Base-by-base conservation (phyloP, 2,888 invertebrate species). In the Euproctis similis region DNA sequence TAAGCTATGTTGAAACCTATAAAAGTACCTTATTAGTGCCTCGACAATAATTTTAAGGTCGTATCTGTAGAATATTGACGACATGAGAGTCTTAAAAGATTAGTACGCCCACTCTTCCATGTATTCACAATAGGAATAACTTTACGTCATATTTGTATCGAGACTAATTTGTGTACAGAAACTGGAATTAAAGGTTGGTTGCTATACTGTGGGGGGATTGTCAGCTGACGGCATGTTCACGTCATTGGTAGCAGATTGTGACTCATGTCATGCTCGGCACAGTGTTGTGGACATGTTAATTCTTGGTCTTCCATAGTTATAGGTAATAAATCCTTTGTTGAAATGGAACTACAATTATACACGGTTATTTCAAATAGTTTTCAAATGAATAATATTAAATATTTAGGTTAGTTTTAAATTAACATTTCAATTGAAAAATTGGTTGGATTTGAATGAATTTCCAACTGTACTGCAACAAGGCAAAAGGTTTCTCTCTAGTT, bases 221-320 rank as follows among this genome's bases (percentile, higher is more conserved):
- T n/a, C n/a, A 7, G 35, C 26, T 33, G 19, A 20, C 30, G 28
- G 40, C 30, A 35, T 36, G 44, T 36, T 47, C 27, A 32, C 34
- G 56, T 53, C 58, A 50, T 57, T 67, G 52, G 66, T 59, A 66
- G 70, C 59, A 43, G 41, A 42, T 62, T 71, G 73, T 71, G 73
- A 73, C 50, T 72, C 72, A 71, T 67, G 68, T 45, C 42, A 50
- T 38, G 42, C 45, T 45, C 45, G 11, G 46, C 45, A 42, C 42
- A 48, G 43, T 42, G 53, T 58, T 58, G 54, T 59, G 60, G 55
- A 65, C 68, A 67, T 65, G 69, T 63, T 70, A 71, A 72, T 72
- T 70, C 67, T 55, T 52, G n/a, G n/a, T n/a, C n/a, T 48, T 49
- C 57, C 47, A 54, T 53, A 54, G 53, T n/a, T n/a, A n/a, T n/a